Percentiles rank a stretch among this genome's conserved stretches.
phyloP scores from a whole-genome alignment of 2,797 vertebrate species.

The Allobates femoralis region DNA sequence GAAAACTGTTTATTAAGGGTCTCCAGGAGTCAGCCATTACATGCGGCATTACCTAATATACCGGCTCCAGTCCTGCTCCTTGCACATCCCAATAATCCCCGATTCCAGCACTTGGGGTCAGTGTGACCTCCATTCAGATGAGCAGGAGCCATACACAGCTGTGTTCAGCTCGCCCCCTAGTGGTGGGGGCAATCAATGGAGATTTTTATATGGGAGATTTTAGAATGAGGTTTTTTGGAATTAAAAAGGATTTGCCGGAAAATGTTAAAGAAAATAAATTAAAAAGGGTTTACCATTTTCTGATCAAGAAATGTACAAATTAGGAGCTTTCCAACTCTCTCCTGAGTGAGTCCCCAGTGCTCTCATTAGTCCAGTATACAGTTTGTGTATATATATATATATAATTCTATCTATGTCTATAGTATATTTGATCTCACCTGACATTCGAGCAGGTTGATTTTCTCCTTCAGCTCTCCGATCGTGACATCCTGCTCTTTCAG shows the following conservation, averaged over 20 bases:
- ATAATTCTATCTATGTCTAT: neutral
- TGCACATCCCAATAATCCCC: neutral
- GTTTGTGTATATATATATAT: too few relatives aligned
- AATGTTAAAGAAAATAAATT: too few relatives aligned
- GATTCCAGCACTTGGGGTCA: neutral
- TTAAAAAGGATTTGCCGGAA: too few relatives aligned
- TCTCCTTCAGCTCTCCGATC: constrained; percentile 72
- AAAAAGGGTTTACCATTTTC: too few relatives aligned
- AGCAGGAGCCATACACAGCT: neutral
- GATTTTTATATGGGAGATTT: neutral
- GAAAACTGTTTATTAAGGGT: too few relatives aligned
- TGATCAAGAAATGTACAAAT: too few relatives aligned
- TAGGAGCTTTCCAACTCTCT: too few relatives aligned
- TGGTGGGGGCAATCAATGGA: neutral
- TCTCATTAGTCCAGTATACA: too few relatives aligned
- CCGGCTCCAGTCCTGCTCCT: neutral
- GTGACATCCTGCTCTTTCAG: constrained; percentile 72
- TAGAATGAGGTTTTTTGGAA: too few relatives aligned
- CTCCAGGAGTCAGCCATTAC: neutral
- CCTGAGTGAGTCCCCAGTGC: too few relatives aligned
- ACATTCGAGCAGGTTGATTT: constrained; percentile 68
- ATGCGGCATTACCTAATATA: neutral
- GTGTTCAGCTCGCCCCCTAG: neutral
- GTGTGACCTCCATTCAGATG: neutral
- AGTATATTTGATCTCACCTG: constrained; percentile 69